phyloP scores from a whole-genome alignment of 2,888 invertebrate genomes.

The Stenodera caucasica region DNA sequence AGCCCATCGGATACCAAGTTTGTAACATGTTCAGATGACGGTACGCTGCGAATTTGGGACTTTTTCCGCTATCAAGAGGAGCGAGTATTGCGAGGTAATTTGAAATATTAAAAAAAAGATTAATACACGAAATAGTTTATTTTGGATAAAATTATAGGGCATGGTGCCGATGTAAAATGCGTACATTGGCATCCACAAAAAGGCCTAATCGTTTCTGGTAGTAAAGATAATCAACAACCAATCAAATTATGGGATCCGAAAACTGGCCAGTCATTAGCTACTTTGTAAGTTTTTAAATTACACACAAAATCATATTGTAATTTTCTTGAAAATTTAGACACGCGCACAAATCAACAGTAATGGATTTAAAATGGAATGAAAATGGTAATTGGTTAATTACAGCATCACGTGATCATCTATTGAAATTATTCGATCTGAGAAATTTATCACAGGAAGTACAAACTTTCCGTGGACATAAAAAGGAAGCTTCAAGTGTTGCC shows the following conservation, averaged over 20 bases:
- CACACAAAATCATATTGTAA: slow-evolving; percentile 1
- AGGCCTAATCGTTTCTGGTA: slow-evolving; percentile 94
- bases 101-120: neutral
- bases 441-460: slow-evolving; percentile 95
- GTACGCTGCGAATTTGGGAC: slow-evolving; percentile 98
- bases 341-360: slow-evolving; percentile 99
- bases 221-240: slow-evolving; percentile 99
- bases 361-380: slow-evolving; percentile 99
- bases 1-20: slow-evolving; percentile 98
- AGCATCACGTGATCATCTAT: slow-evolving; percentile 95
- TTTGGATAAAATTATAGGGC: slow-evolving; percentile 63
- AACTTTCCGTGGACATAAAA: slow-evolving; percentile 98
- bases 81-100: slow-evolving; percentile 78
- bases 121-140: neutral
- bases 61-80: slow-evolving; percentile 97
- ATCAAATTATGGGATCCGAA: slow-evolving; percentile 99
- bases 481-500: slow-evolving; percentile 94
- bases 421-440: slow-evolving; percentile 96
- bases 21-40: slow-evolving; percentile 99
- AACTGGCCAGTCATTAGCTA: slow-evolving; percentile 91
- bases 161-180: slow-evolving; percentile 98
- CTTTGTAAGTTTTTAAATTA: slow-evolving; percentile 66
- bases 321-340: slow-evolving; percentile 62
- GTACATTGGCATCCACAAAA: slow-evolving; percentile 99
- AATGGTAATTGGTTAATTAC: slow-evolving; percentile 99